Evolutionary conservation across 2,797 vertebrate species (phyloP).

Genomic region (Hoplostethus mediterraneus): DNA sequence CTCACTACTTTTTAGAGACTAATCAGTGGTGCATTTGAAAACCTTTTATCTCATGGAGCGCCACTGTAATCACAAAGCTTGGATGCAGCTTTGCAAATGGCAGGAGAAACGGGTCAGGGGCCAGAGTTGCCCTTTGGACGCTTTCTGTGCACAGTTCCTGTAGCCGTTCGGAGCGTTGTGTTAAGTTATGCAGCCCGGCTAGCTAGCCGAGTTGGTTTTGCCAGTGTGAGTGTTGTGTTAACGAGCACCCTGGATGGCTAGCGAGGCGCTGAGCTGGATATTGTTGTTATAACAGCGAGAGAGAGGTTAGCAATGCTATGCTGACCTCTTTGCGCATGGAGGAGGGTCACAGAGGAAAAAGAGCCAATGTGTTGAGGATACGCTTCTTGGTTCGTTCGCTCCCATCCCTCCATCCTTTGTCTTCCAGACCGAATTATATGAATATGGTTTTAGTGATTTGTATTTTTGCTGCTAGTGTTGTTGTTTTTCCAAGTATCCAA

Average conservation of each 20-base stretch:
- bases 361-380: not conserved
- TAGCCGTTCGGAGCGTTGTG: slow-evolving; percentile 6
- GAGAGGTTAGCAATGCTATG: slow-evolving; percentile 24
- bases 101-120: not conserved
- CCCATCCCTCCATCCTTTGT: not conserved
- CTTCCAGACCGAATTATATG: not conserved
- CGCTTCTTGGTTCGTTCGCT: not conserved
- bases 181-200: not conserved
- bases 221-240: slow-evolving; percentile 34
- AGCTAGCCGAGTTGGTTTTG: slow-evolving; percentile 34
- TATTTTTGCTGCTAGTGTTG: not conserved
- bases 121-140: not conserved
- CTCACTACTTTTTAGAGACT: too few species aligned
- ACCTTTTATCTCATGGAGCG: too few species aligned
- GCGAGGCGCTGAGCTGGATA: slow-evolving; percentile 47
- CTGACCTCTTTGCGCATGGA: slow-evolving; percentile 19
- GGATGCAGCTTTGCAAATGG: not conserved
- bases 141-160: not conserved
- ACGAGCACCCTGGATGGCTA: slow-evolving; percentile 36
- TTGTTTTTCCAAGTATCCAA: not conserved
- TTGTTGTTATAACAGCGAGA: slow-evolving; percentile 54
- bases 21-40: too few species aligned
- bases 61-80: too few species aligned
- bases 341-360: not conserved
- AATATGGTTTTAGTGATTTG: not conserved